Percentiles rank a stretch among this genome's conserved stretches.
Conservation (phyloP, 2,113 vertebrate genomes). For the Dendrocopos noguchii region DNA sequence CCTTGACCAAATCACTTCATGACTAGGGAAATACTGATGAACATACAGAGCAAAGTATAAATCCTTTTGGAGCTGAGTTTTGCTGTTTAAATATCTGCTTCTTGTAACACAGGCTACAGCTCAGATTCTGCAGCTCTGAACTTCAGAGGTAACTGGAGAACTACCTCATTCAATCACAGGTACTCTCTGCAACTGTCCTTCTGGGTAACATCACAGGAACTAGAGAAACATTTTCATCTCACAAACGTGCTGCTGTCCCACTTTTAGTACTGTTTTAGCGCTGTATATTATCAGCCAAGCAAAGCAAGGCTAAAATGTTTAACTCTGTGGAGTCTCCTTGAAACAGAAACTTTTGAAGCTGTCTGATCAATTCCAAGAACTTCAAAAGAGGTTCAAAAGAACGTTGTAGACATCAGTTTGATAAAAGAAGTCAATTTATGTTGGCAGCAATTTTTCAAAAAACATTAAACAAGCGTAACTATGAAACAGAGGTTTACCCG, state of each 20-base stretch:
- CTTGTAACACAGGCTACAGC: neutral
- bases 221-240: neutral
- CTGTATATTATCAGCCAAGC: neutral
- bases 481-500: neutral
- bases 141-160: neutral
- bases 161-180: fast-evolving
- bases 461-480: neutral
- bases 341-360: neutral
- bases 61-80: neutral
- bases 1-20: neutral
- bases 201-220: neutral
- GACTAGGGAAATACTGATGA: neutral
- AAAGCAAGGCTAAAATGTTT: neutral
- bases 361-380: neutral
- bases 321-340: neutral
- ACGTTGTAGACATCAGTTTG: neutral
- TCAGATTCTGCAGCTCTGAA: neutral
- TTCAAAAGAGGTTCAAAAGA: neutral
- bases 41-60: neutral
- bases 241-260: neutral
- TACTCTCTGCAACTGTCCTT: neutral
- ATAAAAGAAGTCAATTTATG: neutral
- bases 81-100: neutral
- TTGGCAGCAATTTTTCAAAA: neutral
- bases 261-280: neutral